These are phyloP conservation scores for Teleiodes luculella DNA, from an alignment of 2,888 invertebrate species.

Conservation along the genomic window DNA sequence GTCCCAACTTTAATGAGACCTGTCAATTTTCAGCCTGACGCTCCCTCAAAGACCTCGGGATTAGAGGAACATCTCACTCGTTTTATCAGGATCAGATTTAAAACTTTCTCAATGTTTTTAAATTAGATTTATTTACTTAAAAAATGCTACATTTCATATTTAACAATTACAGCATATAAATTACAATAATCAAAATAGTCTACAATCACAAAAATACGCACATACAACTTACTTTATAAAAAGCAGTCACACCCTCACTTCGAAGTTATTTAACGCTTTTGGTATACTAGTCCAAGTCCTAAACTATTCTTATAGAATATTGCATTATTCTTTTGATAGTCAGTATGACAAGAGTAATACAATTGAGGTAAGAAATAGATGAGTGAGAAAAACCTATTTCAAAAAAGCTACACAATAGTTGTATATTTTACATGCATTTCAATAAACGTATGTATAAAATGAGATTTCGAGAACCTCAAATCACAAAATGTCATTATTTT, in stretches of 20 bases:
- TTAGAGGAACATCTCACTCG: constrained; percentile 38
- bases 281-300: background rate
- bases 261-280: background rate
- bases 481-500: constrained; percentile 20
- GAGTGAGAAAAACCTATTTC: too few species aligned
- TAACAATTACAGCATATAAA: constrained; percentile 56
- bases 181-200: constrained; percentile 44
- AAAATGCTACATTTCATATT: constrained; percentile 55
- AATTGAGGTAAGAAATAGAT: background rate
- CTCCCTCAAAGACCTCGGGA: constrained; percentile 43
- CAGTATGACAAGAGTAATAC: background rate
- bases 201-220: constrained; percentile 32
- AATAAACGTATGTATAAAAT: constrained; percentile 14
- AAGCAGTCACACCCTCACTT: background rate
- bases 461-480: constrained; percentile 44
- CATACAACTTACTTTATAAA: constrained; percentile 10
- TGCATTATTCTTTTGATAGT: constrained; percentile 15
- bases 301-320: constrained; percentile 15
- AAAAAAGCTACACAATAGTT: background rate
- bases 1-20: constrained; percentile 58
- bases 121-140: constrained; percentile 24
- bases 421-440: background rate
- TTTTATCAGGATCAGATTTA: constrained; percentile 11
- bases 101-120: background rate
- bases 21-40: constrained; percentile 52